A percentile compares a stretch with the other conserved stretches of the same genome.
These are phyloP conservation scores for Elgonia sp. DNA, from an alignment of 2,888 invertebrate species.

Conservation along the genomic window DNA sequence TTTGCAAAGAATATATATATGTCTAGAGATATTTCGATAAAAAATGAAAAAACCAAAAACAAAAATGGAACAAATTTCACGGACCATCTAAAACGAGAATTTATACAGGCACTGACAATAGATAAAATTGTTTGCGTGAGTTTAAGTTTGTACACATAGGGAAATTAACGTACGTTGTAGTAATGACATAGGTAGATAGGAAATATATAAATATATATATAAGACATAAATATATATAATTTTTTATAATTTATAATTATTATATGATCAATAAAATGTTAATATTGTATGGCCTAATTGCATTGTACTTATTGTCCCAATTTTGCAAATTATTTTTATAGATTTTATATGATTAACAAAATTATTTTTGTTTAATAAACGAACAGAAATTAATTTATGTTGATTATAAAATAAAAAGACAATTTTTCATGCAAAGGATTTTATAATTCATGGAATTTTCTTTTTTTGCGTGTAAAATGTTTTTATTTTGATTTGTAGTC, in stretches of 20 bases:
- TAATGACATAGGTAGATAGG: constrained; percentile 79
- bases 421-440: too few species aligned
- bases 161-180: constrained; percentile 77
- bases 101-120: constrained; percentile 77
- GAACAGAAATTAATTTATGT: too few species aligned
- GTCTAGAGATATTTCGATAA: constrained; percentile 69
- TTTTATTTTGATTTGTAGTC: too few species aligned
- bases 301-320: constrained; percentile 13
- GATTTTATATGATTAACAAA: background rate
- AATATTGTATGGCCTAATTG: constrained; percentile 82
- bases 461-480: too few species aligned
- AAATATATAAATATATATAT: constrained; percentile 81
- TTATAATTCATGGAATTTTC: too few species aligned
- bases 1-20: constrained; percentile 70
- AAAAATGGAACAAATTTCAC: constrained; percentile 64
- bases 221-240: constrained; percentile 82
- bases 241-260: constrained; percentile 85
- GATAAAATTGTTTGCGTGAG: constrained; percentile 77
- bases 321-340: background rate
- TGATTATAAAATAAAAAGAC: too few species aligned
- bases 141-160: constrained; percentile 77
- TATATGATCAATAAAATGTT: constrained; percentile 84
- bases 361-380: background rate
- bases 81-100: constrained; percentile 72
- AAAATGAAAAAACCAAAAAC: background rate